A percentile compares a stretch with the other conserved stretches of the same genome.
phyloP scores from a whole-genome alignment of 2,797 vertebrate species.

The Gallinago stenura region DNA sequence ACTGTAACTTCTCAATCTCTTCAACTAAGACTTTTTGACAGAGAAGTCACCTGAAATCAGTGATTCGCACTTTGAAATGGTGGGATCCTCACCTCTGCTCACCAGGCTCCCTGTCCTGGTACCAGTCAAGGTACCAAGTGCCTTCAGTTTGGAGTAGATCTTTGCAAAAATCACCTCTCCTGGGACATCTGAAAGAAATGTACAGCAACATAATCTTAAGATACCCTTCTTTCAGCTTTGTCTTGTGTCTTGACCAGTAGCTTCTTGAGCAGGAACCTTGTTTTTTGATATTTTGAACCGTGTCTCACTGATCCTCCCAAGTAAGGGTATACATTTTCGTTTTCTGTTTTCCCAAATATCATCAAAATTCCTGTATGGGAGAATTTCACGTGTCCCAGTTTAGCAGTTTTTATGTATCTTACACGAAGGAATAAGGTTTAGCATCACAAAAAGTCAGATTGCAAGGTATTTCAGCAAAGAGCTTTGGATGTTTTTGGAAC shows the following conservation, averaged over 20 bases:
- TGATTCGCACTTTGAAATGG: not conserved
- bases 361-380: not conserved
- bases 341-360: not conserved
- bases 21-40: constrained; percentile 24
- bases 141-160: not conserved
- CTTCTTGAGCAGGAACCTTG: not conserved
- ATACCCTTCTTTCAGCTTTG: not conserved
- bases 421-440: not conserved
- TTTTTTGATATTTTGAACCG: not conserved
- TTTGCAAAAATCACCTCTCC: not conserved
- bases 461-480: not conserved
- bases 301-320: not conserved
- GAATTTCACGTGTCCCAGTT: not conserved
- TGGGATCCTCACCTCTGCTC: not conserved
- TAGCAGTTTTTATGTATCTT: not conserved
- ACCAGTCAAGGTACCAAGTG: not conserved
- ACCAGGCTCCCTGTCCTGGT: not conserved
- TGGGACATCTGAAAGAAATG: not conserved
- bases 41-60: constrained; percentile 9
- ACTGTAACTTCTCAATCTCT: constrained; percentile 2
- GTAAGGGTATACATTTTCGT: not conserved
- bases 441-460: not conserved
- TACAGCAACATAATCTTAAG: not conserved
- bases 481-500: not conserved
- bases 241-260: not conserved